Base-by-base conservation (phyloP, 2,888 invertebrate genomes). In the Drosophila heteroneura region DNA sequence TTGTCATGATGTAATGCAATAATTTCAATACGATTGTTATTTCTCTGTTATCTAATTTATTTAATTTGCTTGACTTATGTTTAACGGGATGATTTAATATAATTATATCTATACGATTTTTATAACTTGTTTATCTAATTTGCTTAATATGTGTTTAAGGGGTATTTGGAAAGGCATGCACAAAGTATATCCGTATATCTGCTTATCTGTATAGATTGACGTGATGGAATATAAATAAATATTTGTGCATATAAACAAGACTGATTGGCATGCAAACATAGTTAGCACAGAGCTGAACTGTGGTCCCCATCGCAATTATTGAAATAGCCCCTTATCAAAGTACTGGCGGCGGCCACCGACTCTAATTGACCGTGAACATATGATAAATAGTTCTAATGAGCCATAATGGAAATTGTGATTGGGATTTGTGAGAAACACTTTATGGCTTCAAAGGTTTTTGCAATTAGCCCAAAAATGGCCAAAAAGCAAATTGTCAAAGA, bases 381-480 rank as follows among this genome's bases (percentile, higher is more conserved):
- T 73, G 51, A 63, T 71, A 65, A 71, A 84, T 79, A 76, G 54
- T 61, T 68, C 60, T 68, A 75, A 68, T 72, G 71, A 53, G n/a
- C 61, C 54, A 64, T 70, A 64, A 62, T 66, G 37, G 26, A 54
- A 52, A 57, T 65, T 61, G 54, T 44, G 39, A 63, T 77, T 74
- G 44, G 52, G 73, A 61, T 83, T 74, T 68, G 64, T 81, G 76
- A 83, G 83, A 79, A 76, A 81, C 47, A 47, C 26, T 47, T 28
- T 26, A 75, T 66, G 75, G 54, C 70, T 54, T 53, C 63, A 65
- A 70, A 71, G 63, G 59, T 12, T 47, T 37, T 81, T 58, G 76
- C 86, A 85, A 88, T 90, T 85, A 88, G 77, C 86, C 63, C 41
- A 66, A 76, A 89, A 89, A 81, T 76, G 79, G 75, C 69, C 74